phyloP scores from a whole-genome alignment of 2,888 invertebrate species.

The Cerastoderma edule region DNA sequence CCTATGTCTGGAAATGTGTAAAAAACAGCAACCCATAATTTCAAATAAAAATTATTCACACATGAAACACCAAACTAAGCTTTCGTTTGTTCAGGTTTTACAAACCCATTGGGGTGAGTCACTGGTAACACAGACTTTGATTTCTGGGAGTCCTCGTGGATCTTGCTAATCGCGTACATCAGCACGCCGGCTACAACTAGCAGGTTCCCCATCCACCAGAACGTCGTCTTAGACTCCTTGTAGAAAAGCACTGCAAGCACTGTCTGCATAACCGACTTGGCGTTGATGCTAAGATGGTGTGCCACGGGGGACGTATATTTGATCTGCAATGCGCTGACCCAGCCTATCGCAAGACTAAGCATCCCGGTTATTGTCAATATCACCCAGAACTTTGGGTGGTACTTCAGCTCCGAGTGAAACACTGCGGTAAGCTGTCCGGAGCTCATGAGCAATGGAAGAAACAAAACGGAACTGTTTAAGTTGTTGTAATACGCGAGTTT shows the following conservation, averaged over 20 bases:
- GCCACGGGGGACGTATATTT: conserved; percentile 82
- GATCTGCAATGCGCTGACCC: conserved; percentile 82
- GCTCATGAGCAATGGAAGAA: conserved; percentile 77
- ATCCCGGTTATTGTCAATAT: conserved; percentile 76
- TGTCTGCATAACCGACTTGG: conserved; percentile 82
- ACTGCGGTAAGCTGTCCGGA: conserved; percentile 78
- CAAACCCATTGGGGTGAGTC: conserved; percentile 19
- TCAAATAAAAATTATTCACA: too few species aligned
- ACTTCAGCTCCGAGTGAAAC: conserved; percentile 58
- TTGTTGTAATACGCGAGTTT: conserved; percentile 80
- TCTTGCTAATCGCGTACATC: conserved; percentile 75
- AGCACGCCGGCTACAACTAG: conserved; percentile 81
- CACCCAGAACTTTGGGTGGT: conserved; percentile 71
- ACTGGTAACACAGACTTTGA: neutral
- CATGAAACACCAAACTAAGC: too few species aligned
- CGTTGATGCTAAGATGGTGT: conserved; percentile 83
- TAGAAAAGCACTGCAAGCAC: conserved; percentile 80
- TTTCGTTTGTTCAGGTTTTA: conserved; percentile 18
- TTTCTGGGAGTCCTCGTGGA: conserved; percentile 50
- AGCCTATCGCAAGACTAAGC: conserved; percentile 79
- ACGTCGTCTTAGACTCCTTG: conserved; percentile 75
- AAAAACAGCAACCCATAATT: too few species aligned
- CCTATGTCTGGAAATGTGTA: too few species aligned
- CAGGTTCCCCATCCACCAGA: conserved; percentile 83
- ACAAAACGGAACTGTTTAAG: conserved; percentile 76